Base-by-base conservation (phyloP, 2,797 vertebrate species). In the Pangasius djambal region DNA sequence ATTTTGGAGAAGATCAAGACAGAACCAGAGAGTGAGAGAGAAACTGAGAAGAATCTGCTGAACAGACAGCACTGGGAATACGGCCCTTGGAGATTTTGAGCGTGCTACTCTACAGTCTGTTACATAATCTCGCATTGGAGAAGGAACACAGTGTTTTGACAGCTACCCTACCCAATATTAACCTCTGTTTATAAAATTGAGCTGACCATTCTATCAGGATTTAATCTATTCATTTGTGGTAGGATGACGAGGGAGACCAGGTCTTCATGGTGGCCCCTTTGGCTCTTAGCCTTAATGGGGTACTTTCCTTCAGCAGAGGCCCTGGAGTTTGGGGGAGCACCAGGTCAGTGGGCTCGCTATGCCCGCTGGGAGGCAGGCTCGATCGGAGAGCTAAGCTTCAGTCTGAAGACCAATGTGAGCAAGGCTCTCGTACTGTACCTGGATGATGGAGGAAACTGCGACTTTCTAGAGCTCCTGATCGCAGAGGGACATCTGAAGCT, bases 391-490 rank as follows among this genome's bases (percentile, higher is more conserved):
- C 96, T 99, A 57, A 99, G 97, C 94, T 99, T 99, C 94, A 97
- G 97, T 89, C 89, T 99, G 84, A 97, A 97, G 94, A 98, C 97
- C 91, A 99, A 99, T 91, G 90, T 96, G 87, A 97, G 97, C 86
- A 96, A 97, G 91, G 97, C 97, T 1, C 92, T 98, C 90, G 96
- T 99, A 74, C 97, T 99, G 74, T 99, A 99, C 94, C 95, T 98
- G 90, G 98, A 99, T 1, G 98, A 99, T 18, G 98, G 98, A 0
- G 98, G 98, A 52, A 97, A 99, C 96, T 99, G 98, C 1, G 98
- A 99, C 95, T 99, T 99, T 93, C 75, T 99, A 95, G 98, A 99
- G 95, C 96, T 99, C 86, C 93, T 98, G 91, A 94, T 99, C 5
- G 93, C 96, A 2, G 97, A 95, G 0, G 97, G 98, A 10, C 96